Conservation (phyloP, 2,797 vertebrate species). For the Euphonia xanthogaster region DNA sequence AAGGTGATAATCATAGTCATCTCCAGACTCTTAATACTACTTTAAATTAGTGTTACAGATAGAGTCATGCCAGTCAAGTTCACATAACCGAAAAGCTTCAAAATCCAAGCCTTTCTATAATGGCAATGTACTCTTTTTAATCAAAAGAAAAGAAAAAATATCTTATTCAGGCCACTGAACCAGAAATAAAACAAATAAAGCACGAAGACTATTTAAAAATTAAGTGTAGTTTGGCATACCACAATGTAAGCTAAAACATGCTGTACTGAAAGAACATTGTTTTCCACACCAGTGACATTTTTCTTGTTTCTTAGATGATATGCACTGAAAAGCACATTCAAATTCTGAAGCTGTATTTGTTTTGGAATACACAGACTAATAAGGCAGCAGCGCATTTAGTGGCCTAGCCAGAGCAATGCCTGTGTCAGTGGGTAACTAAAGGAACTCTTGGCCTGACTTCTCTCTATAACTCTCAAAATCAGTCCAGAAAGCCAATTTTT, state of each 20-base stretch:
- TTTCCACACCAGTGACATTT: slow-evolving; percentile 6
- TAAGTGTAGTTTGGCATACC: background rate
- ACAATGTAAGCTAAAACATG: background rate
- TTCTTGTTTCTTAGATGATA: slow-evolving; percentile 6
- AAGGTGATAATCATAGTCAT: background rate
- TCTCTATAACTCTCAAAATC: background rate
- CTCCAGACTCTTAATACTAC: background rate
- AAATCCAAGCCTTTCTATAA: background rate
- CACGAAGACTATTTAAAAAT: background rate
- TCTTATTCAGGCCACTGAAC: background rate
- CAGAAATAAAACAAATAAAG: background rate
- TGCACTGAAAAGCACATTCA: background rate
- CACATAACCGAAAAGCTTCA: background rate
- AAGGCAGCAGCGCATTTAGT: background rate
- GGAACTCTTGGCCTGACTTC: background rate
- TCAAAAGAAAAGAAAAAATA: background rate
- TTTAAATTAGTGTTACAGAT: background rate
- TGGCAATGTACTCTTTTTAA: background rate
- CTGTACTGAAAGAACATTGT: background rate
- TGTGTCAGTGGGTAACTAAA: background rate
- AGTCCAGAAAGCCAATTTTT: background rate
- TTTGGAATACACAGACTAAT: background rate
- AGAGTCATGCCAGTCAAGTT: background rate
- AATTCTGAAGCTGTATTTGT: background rate
- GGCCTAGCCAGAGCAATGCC: background rate